These are phyloP conservation scores for Pharmacophagus antenor DNA, from an alignment of 2,888 invertebrate genomes.

Conservation along the genomic window DNA sequence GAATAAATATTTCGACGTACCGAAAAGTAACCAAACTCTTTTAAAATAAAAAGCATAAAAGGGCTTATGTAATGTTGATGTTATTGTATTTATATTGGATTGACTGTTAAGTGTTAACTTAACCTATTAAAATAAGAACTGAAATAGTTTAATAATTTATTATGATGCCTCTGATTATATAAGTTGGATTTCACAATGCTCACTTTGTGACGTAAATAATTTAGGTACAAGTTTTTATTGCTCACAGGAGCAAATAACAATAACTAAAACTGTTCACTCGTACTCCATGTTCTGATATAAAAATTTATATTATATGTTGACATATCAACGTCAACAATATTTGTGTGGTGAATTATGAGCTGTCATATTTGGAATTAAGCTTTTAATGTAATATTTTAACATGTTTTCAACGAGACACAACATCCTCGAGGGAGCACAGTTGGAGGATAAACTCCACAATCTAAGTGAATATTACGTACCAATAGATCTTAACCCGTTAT, in stretches of 20 bases:
- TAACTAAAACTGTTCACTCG: neutral
- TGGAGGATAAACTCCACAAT: slow-evolving; percentile 46
- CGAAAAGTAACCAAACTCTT: too few relatives aligned
- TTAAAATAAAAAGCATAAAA: too few relatives aligned
- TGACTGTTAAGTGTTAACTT: too few relatives aligned
- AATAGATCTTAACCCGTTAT: slow-evolving; percentile 44
- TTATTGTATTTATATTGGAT: too few relatives aligned
- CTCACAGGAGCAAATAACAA: neutral
- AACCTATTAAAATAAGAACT: too few relatives aligned
- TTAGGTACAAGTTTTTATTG: too few relatives aligned
- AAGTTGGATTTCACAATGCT: too few relatives aligned
- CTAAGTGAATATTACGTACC: slow-evolving; percentile 46
- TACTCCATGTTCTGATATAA: neutral
- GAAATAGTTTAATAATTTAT: too few relatives aligned
- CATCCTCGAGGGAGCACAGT: slow-evolving; percentile 27
- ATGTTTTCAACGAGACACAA: slow-evolving; percentile 13
- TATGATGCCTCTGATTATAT: too few relatives aligned
- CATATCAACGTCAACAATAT: neutral
- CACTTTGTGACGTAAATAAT: too few relatives aligned
- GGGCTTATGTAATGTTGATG: too few relatives aligned
- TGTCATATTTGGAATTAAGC: neutral
- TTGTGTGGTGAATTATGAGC: neutral
- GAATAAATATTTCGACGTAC: too few relatives aligned
- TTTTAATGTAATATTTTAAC: neutral
- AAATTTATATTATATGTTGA: neutral